phyloP scores from a whole-genome alignment of 2,113 vertebrate genomes.

The Stigmatopora nigra region DNA sequence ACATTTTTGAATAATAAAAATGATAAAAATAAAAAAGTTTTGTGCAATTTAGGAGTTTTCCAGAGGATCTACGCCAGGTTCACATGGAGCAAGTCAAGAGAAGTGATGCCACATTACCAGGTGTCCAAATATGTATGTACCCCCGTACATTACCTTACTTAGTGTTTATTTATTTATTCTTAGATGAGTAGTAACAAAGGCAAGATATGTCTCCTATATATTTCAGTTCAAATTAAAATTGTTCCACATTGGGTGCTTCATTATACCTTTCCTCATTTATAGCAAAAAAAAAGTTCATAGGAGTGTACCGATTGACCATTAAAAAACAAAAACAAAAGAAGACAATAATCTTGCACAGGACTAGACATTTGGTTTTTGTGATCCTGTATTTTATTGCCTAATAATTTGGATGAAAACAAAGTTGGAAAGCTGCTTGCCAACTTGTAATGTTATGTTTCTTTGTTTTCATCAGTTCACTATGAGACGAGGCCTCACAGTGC shows the following conservation, averaged over 20 bases:
- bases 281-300: constrained; percentile 15
- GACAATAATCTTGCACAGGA: constrained; percentile 15
- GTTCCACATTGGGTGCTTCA: neutral
- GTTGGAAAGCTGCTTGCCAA: constrained; percentile 58
- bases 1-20: neutral
- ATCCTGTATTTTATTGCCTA: constrained; percentile 52
- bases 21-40: neutral
- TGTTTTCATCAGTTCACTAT: constrained; percentile 54
- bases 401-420: constrained; percentile 57
- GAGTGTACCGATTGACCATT: constrained; percentile 4
- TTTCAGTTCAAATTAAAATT: neutral
- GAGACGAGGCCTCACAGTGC: constrained; percentile 54
- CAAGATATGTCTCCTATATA: neutral
- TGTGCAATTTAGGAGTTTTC: neutral
- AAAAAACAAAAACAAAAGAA: neutral
- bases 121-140: too few relatives aligned
- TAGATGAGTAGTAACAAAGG: too few relatives aligned
- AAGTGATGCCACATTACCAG: too few relatives aligned
- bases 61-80: too few relatives aligned
- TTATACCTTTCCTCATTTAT: constrained; percentile 38
- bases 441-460: constrained; percentile 46
- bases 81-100: too few relatives aligned
- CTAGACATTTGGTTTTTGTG: constrained; percentile 29
- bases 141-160: too few relatives aligned
- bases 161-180: too few relatives aligned